Percentiles rank a stretch among this genome's conserved stretches.
Conservation (phyloP, 2,888 invertebrate species). For the Plagodis dolabraria region DNA sequence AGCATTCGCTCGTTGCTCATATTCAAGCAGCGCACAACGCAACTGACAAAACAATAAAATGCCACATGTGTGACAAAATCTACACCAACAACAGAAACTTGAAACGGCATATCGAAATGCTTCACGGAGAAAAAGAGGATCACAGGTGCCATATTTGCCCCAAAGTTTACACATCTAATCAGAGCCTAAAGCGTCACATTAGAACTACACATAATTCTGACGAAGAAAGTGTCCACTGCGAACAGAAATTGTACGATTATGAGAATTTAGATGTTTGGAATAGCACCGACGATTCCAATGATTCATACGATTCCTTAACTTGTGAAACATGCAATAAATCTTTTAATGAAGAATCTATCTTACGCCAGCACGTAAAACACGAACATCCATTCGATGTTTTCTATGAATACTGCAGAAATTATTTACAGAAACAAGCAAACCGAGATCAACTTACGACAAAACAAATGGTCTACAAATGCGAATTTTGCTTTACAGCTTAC, state of each 20-base stretch:
- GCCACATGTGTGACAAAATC: conserved; percentile 58
- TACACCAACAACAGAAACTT: conserved; percentile 65
- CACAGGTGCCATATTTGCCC: conserved; percentile 64
- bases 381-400: conserved; percentile 66
- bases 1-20: conserved; percentile 58
- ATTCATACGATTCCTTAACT: conserved; percentile 25
- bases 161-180: conserved; percentile 67
- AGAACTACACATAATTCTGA: conserved; percentile 51
- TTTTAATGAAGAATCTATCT: conserved; percentile 52
- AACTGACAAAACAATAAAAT: conserved; percentile 48
- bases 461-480: conserved; percentile 54
- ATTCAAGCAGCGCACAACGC: conserved; percentile 54
- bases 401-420: conserved; percentile 64
- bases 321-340: conserved; percentile 55
- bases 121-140: conserved; percentile 59
- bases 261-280: conserved; percentile 13
- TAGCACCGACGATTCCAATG: conserved; percentile 12
- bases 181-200: conserved; percentile 61
- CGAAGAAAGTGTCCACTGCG: conserved; percentile 37
- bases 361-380: conserved; percentile 62
- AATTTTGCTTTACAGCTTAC: conserved; percentile 56
- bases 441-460: conserved; percentile 21
- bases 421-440: conserved; percentile 47
- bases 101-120: conserved; percentile 65
- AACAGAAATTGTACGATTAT: conserved; percentile 12